phyloP scores from a whole-genome alignment of 2,797 vertebrate species.

The Microtus obscurus region DNA sequence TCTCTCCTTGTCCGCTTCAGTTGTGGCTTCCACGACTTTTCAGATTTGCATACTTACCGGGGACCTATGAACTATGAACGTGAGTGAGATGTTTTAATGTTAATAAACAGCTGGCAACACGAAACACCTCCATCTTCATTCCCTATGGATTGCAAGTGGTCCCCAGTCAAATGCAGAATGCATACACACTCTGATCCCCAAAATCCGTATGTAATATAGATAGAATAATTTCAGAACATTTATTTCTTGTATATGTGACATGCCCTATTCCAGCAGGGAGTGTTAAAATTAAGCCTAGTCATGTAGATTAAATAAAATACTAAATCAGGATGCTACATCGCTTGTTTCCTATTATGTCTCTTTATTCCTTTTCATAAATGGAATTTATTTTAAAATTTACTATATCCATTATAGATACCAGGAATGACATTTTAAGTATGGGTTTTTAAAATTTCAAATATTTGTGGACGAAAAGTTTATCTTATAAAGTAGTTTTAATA shows the following conservation, averaged over 20 bases:
- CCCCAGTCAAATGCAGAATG: neutral
- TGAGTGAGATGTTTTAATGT: neutral
- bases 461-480: neutral
- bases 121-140: neutral
- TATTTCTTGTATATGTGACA: too few relatives aligned
- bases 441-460: neutral
- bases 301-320: slow-evolving; percentile 71
- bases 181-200: neutral
- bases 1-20: neutral
- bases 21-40: neutral
- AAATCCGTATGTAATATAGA: slow-evolving; percentile 9
- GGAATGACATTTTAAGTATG: neutral
- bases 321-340: neutral
- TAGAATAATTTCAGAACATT: slow-evolving; percentile 53
- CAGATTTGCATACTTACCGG: neutral
- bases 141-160: neutral
- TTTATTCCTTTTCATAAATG: slow-evolving; percentile 6
- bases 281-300: slow-evolving; percentile 42
- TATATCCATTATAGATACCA: neutral
- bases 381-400: neutral
- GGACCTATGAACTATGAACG: neutral
- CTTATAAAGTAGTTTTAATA: slow-evolving; percentile 42
- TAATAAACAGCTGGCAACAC: neutral
- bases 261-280: too few relatives aligned
- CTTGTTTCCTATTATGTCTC: slow-evolving; percentile 1